Evolutionary conservation across 2,888 invertebrate genomes (phyloP), one percentile per base, ranked within the genome.

Genomic region (Dryobota labecula): DNA sequence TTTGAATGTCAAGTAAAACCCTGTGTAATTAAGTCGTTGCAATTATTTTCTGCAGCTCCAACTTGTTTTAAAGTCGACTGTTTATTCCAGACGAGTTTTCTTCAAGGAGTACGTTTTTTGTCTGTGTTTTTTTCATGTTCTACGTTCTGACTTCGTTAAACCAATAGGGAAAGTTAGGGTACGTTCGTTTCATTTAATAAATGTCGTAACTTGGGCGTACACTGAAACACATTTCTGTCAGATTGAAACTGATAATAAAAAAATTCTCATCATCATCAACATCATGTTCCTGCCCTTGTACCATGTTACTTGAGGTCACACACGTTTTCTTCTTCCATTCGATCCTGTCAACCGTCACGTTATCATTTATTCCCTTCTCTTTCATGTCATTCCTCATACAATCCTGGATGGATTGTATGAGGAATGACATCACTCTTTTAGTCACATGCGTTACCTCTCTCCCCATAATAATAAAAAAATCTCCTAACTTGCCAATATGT

Each of bases 41-140:
- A 58, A 65, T 70, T 73, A 72, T 74, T 77, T 67, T 74, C 67
- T 76, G 53, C 64, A 63, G n/a, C 54, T 15, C 63, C 51, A 38
- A 62, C 49, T 73, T 82, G 53, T 78, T 64, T 58, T 27, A 63
- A 75, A 62, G 64, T 58, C 54, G 43, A 67, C 69, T 60, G 63
- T 78, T 70, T 81, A 76, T 69, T 78, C 56, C 64, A 75, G 69
- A 72, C 66, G 54, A 72, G 67, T 68, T 77, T 68, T 51, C 74
- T 80, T 54, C 43, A 62, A 74, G 58, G 13, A 76, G 43, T n/a
- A 51, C 73, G 49, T 61, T 67, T 65, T 70, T 76, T 53, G 45
- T 61, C 45, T 24, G 57, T 7, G 38, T 27, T 77, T 57, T 66
- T 69, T 57, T 62, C 8, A 58, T 65, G 43, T 70, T 81, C 63